Base-by-base conservation (phyloP, 23 tunicate species). In the Phallusia fumigata region DNA sequence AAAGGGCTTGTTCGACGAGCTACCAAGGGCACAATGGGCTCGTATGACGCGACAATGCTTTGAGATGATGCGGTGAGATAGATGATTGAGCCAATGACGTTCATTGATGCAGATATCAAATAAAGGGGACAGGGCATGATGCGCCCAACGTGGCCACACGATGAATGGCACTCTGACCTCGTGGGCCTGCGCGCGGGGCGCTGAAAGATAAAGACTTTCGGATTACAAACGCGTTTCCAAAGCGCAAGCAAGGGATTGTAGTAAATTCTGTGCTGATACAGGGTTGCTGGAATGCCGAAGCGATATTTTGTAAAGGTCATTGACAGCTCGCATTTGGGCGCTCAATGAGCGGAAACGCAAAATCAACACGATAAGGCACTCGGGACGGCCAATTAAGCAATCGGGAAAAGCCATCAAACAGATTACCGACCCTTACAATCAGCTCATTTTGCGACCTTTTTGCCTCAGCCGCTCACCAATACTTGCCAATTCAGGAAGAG, bases 31-130 rank as follows among this genome's bases (percentile, higher is more conserved):
- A 58, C 69, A 58, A 58, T 58, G 28, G 28, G 28, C 28, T 22
- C 69, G 28, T 58, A 58, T 58, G 69, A 58, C 69, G 69, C 69
- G 28, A 58, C 69, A 58, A 58, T 58, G 28, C 69, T 58, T 16
- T 1, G 13, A 58, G 28, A 58, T 58, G 69, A 58, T 21, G 26
- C 28, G 69, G 69, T 58, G 69, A 58, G 28, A 58, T 21, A 58
- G 28, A 21, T 58, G 26, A 22, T 21, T 58, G 26, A 16, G 69
- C 26, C 28, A 21, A 24, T 58, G 28, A 24, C 28, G 69, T 58
- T 58, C 28, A 58, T 58, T 58, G 69, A 58, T 58, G 69, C 69
- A 58, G 69, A 58, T 58, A 58, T 22, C 26, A 58, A 58, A 58
- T 58, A 58, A 21, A 24, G 26, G 28, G 69, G 28, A 24, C 28